Conservation (phyloP, 2,113 vertebrate species). For the mouse (Mus musculus) region GRCm39 chr11:28949501-28950000, state of each 20-base stretch:
- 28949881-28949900: background rate
- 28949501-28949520: constrained; percentile 74
- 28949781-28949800: constrained; percentile 45
- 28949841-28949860: constrained; percentile 53
- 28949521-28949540: constrained; percentile 69
- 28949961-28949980: constrained; percentile 17
- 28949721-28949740: constrained; percentile 60
- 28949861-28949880: background rate
- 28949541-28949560: constrained; percentile 70
- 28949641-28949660: constrained; percentile 74
- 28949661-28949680: constrained; percentile 80
- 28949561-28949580: constrained; percentile 78
- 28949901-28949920: constrained; percentile 7
- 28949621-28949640: constrained; percentile 71
- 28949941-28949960: constrained; percentile 41
- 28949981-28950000: constrained; percentile 45
- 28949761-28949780: constrained; percentile 46
- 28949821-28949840: background rate
- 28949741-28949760: constrained; percentile 71
- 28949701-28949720: constrained; percentile 79
- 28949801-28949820: background rate
- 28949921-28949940: constrained; percentile 52
- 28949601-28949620: constrained; percentile 75
- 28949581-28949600: constrained; percentile 76
- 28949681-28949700: constrained; percentile 67